These are phyloP conservation scores for Sinohyriopsis cumingii DNA, from an alignment of 2,888 invertebrate species.

Conservation along the genomic window DNA sequence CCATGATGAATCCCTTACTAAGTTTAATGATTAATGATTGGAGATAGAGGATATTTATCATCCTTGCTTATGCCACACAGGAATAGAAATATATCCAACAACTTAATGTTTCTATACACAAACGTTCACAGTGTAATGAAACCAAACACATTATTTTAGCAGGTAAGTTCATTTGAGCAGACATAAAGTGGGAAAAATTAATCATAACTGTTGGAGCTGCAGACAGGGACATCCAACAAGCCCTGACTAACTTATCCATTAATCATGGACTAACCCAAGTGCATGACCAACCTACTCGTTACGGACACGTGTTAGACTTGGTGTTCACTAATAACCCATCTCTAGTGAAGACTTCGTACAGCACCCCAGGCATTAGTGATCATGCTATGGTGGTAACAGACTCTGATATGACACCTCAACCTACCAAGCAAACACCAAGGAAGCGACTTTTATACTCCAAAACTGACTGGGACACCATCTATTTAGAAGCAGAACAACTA, in stretches of 20 bases:
- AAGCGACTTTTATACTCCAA: conserved; percentile 9
- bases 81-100: conserved; percentile 1
- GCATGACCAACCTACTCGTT: too few species aligned
- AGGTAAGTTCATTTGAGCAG: conserved; percentile 28
- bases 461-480: neutral
- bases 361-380: conserved; percentile 24
- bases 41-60: neutral
- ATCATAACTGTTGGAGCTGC: conserved; percentile 5
- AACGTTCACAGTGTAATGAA: neutral
- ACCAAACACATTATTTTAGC: conserved; percentile 18
- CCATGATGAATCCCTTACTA: too few species aligned
- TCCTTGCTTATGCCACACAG: conserved; percentile 26
- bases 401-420: conserved; percentile 9
- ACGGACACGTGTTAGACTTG: conserved; percentile 13
- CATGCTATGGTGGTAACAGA: conserved; percentile 24
- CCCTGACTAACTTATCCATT: conserved; percentile 15
- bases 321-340: conserved; percentile 28
- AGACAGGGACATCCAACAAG: conserved; percentile 24
- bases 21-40: too few species aligned
- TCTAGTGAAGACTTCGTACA: conserved; percentile 18
- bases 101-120: conserved; percentile 8
- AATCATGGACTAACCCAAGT: conserved; percentile 25
- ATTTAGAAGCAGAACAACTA: too few species aligned
- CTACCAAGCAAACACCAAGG: conserved; percentile 10
- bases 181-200: conserved; percentile 16